Percentiles rank a stretch among this genome's conserved stretches.
Evolutionary conservation across 2,888 invertebrate species (phyloP).

Genomic region (Synanthedon myopaeformis): DNA sequence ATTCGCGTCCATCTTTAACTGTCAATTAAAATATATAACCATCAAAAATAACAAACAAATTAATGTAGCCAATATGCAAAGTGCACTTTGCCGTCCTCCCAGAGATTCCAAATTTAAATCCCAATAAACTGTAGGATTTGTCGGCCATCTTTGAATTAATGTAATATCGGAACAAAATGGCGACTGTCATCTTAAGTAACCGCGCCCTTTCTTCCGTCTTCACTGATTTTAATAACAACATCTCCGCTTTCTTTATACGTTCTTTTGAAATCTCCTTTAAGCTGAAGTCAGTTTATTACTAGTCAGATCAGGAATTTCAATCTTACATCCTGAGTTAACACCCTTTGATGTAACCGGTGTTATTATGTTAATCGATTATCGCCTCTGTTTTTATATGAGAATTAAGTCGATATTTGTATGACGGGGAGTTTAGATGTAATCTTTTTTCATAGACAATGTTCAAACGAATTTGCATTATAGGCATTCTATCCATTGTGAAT

Average conservation of each 20-base stretch:
- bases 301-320: slow-evolving; percentile 68
- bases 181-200: slow-evolving; percentile 39
- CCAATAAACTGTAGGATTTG: slow-evolving; percentile 46
- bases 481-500: slow-evolving; percentile 18
- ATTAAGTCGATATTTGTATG: slow-evolving; percentile 20
- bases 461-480: slow-evolving; percentile 24
- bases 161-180: slow-evolving; percentile 26
- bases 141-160: slow-evolving; percentile 35
- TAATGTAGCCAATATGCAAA: background rate
- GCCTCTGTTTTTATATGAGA: slow-evolving; percentile 12
- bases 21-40: no score
- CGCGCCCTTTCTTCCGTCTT: slow-evolving; percentile 48
- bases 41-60: background rate
- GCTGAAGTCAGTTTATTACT: slow-evolving; percentile 61
- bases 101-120: slow-evolving; percentile 36
- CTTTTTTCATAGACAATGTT: slow-evolving; percentile 11
- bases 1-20: no score
- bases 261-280: slow-evolving; percentile 59
- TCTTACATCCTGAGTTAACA: slow-evolving; percentile 59
- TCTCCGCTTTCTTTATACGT: slow-evolving; percentile 54
- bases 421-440: slow-evolving; percentile 2
- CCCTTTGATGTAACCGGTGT: slow-evolving; percentile 54
- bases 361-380: slow-evolving; percentile 10
- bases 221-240: slow-evolving; percentile 52
- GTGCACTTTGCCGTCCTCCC: slow-evolving; percentile 9